A percentile compares a stretch with the other conserved stretches of the same genome.
These are phyloP conservation scores for Drosophila seguyi DNA, from an alignment of 1,140 invertebrate species.

Conservation along the genomic window DNA sequence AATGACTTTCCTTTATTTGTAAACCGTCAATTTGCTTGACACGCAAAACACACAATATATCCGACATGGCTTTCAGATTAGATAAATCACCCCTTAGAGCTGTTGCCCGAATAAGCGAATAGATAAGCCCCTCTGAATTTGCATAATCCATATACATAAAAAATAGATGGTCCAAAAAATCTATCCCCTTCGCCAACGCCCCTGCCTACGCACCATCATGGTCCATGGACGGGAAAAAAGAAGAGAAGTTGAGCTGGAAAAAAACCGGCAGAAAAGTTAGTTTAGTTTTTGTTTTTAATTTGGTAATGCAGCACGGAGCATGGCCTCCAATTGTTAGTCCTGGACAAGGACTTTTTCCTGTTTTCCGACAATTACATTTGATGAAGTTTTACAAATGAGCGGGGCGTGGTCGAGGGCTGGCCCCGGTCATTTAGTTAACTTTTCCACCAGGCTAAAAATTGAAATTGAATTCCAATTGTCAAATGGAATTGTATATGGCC, in stretches of 20 bases:
- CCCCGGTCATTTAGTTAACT: slow-evolving; percentile 48
- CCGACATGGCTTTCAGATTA: slow-evolving; percentile 3
- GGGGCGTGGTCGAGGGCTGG: slow-evolving; percentile 46
- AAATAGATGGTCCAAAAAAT: background rate
- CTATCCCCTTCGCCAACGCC: slow-evolving; percentile 6
- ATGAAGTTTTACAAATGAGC: slow-evolving; percentile 58
- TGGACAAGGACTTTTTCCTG: slow-evolving; percentile 65
- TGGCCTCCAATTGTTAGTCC: slow-evolving; percentile 72
- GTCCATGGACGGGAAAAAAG: slow-evolving; percentile 4
- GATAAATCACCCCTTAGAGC: slow-evolving; percentile 1
- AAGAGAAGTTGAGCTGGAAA: slow-evolving; percentile 29
- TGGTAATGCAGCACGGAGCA: slow-evolving; percentile 72
- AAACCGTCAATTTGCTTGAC: slow-evolving; percentile 8
- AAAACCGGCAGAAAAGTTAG: slow-evolving; percentile 57
- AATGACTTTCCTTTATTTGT: slow-evolving; percentile 1
- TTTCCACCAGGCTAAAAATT: slow-evolving; percentile 48
- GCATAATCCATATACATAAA: slow-evolving; percentile 16
- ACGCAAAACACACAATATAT: slow-evolving; percentile 2
- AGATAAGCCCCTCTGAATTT: slow-evolving; percentile 17
- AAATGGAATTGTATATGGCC: slow-evolving; percentile 50
- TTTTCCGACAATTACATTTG: slow-evolving; percentile 60
- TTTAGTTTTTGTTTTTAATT: slow-evolving; percentile 80
- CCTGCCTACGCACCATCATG: slow-evolving; percentile 29
- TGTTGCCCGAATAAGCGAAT: background rate
- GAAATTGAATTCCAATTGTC: slow-evolving; percentile 62